phyloP scores from a whole-genome alignment of 2,888 invertebrate species.

The Smittia aterrima region DNA sequence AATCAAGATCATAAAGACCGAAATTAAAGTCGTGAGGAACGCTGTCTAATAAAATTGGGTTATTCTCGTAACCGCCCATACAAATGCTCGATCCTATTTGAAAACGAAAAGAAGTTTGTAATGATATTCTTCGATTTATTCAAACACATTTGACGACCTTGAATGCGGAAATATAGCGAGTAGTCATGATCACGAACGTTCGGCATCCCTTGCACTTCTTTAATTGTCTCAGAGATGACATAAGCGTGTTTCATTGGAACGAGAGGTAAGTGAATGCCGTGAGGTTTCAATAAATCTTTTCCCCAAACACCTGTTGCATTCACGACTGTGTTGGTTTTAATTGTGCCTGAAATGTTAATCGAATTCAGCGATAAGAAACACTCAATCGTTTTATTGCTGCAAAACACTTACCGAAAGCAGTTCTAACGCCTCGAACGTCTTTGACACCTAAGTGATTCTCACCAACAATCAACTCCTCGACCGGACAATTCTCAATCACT shows the following conservation, averaged over 20 bases:
- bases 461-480: constrained; percentile 67
- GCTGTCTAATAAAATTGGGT: constrained; percentile 77
- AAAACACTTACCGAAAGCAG: constrained; percentile 61
- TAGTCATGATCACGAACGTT: constrained; percentile 85
- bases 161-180: constrained; percentile 76
- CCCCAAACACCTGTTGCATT: constrained; percentile 79
- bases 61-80: constrained; percentile 84
- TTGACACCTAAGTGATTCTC: constrained; percentile 60
- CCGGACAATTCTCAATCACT: constrained; percentile 73
- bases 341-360: constrained; percentile 49
- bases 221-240: constrained; percentile 75
- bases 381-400: neutral
- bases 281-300: constrained; percentile 59
- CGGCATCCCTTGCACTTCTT: constrained; percentile 71
- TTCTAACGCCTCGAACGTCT: constrained; percentile 73
- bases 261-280: constrained; percentile 65
- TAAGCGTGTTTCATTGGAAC: constrained; percentile 87
- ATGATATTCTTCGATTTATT: neutral
- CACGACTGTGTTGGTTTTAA: constrained; percentile 74
- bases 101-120: neutral
- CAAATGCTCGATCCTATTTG: constrained; percentile 54
- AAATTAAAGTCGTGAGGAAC: constrained; percentile 77
- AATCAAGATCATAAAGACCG: constrained; percentile 81
- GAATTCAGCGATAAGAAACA: neutral
- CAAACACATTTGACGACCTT: no score